Conservation (phyloP, 2,113 vertebrate genomes). For the Ondatra zibethicus region DNA sequence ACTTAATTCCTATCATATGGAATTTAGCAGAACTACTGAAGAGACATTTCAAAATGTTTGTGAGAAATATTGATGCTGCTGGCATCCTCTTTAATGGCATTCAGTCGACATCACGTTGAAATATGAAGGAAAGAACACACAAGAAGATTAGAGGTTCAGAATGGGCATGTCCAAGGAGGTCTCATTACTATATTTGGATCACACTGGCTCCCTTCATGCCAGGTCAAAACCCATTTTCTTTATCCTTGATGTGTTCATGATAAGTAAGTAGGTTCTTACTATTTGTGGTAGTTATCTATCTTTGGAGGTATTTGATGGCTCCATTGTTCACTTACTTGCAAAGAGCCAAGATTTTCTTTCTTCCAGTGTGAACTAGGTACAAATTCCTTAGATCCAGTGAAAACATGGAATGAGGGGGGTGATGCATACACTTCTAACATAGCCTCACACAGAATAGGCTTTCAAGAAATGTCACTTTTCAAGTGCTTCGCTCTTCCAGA, state of each 20-base stretch:
- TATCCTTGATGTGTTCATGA: not conserved
- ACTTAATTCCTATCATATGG: not conserved
- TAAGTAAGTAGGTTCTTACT: not conserved
- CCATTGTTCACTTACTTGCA: not conserved
- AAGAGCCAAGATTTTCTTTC: not conserved
- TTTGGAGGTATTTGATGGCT: not conserved
- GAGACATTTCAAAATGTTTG: not conserved
- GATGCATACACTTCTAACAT: not conserved
- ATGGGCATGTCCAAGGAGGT: not conserved
- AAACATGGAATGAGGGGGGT: not conserved
- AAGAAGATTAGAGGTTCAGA: not conserved
- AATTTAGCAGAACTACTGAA: not conserved
- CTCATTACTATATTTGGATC: not conserved
- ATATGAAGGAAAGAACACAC: not conserved
- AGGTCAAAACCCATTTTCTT: not conserved
- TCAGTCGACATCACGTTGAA: not conserved
- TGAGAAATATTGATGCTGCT: not conserved
- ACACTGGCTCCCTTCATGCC: not conserved
- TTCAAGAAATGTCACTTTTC: not conserved
- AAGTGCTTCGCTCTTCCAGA: not conserved
- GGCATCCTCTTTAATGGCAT: not conserved
- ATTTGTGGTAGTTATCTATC: not conserved
- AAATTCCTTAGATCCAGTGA: not conserved
- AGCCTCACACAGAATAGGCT: not conserved
- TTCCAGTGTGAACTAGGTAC: not conserved